Evolutionary conservation across 2,888 invertebrate genomes (phyloP).

Genomic region (Lithophane semibrunnea): DNA sequence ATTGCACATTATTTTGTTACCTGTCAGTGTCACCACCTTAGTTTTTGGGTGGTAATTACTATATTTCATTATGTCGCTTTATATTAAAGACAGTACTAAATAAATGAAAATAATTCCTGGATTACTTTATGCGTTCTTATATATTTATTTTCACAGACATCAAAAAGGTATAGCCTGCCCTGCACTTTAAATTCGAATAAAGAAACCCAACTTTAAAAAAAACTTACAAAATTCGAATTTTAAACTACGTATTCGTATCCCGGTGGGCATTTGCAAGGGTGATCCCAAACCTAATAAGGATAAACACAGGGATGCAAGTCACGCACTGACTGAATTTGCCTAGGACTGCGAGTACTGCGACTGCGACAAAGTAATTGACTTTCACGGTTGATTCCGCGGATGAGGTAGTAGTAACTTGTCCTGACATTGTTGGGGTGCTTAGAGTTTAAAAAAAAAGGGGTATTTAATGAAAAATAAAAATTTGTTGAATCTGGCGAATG

Average conservation of each 20-base stretch:
- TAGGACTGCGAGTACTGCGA: constrained; percentile 67
- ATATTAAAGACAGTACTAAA: not conserved
- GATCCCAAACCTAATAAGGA: constrained; percentile 68
- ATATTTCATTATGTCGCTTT: not conserved
- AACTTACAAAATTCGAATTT: constrained; percentile 27
- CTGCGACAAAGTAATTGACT: constrained; percentile 69
- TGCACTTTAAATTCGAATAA: constrained; percentile 14
- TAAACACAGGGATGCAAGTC: constrained; percentile 70
- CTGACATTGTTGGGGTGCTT: constrained; percentile 29
- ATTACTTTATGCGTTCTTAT: not conserved
- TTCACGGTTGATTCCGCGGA: constrained; percentile 57
- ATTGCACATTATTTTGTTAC: not conserved
- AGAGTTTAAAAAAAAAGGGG: constrained; percentile 2
- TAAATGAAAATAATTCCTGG: not conserved
- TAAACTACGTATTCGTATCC: constrained; percentile 48
- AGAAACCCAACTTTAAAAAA: constrained; percentile 18
- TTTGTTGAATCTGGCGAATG: not conserved
- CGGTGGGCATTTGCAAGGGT: constrained; percentile 63
- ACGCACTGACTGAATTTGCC: constrained; percentile 70
- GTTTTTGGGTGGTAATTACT: not conserved
- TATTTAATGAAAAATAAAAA: not conserved
- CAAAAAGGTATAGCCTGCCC: not conserved
- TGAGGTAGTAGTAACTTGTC: constrained; percentile 42
- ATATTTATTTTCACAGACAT: not conserved
- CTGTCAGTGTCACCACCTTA: not conserved